Percentiles rank a stretch among this genome's conserved stretches.
phyloP scores from a whole-genome alignment of 2,797 vertebrate species.

The Phyllotis vaccarum region DNA sequence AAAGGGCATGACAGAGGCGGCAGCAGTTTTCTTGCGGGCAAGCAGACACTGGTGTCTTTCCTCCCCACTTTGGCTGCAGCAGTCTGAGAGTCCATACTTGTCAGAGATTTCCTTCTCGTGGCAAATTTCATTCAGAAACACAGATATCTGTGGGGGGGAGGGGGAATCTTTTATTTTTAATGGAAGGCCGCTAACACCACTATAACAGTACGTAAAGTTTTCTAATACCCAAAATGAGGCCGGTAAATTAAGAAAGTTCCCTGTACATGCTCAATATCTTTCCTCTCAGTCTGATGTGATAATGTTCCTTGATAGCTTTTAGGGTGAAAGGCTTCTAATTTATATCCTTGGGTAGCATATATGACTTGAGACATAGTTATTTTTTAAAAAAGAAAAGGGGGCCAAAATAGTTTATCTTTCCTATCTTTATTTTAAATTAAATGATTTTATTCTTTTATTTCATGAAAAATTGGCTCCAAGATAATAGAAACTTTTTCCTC shows the following conservation, averaged over 20 bases:
- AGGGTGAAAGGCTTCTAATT: background rate
- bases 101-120: conserved; percentile 73
- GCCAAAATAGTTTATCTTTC: background rate
- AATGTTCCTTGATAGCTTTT: background rate
- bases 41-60: conserved; percentile 82
- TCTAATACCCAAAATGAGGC: background rate
- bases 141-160: conserved; percentile 65
- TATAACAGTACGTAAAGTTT: background rate
- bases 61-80: conserved; percentile 78
- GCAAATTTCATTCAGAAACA: conserved; percentile 83
- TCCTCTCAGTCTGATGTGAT: background rate
- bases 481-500: background rate
- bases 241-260: background rate
- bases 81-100: conserved; percentile 68
- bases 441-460: background rate
- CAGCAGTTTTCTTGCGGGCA: conserved; percentile 64
- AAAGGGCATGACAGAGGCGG: conserved; percentile 53
- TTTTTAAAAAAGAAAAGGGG: background rate
- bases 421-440: background rate
- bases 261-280: background rate
- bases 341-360: background rate
- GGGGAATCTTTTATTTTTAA: conserved; percentile 7
- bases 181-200: background rate
- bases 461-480: background rate
- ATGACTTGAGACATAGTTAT: background rate